Conservation (phyloP, 2,797 vertebrate genomes). For the Melanotaenia pygmaea region DNA sequence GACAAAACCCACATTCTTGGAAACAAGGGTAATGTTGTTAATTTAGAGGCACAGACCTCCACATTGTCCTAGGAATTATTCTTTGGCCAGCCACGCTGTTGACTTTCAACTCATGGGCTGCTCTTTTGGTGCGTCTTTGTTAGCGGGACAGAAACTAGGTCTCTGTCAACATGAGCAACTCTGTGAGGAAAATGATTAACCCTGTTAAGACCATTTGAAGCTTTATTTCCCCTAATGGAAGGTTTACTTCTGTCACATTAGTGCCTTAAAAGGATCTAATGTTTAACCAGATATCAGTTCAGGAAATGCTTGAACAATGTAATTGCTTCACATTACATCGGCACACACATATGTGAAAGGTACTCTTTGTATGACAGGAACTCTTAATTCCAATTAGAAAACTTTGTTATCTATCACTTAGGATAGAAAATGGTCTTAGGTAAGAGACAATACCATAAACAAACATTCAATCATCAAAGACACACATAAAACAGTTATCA, state of each 20-base stretch:
- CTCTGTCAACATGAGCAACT: conserved; percentile 33
- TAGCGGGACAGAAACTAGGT: conserved; percentile 35
- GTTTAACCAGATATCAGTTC: conserved; percentile 18
- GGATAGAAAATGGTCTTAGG: not conserved
- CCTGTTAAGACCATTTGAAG: conserved; percentile 20
- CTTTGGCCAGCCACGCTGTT: conserved; percentile 71
- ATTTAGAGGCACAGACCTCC: conserved; percentile 54
- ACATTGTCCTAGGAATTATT: conserved; percentile 49
- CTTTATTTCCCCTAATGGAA: conserved; percentile 11
- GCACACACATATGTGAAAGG: not conserved
- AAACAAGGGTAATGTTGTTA: conserved; percentile 58
- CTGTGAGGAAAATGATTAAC: conserved; percentile 43
- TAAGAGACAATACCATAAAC: not conserved
- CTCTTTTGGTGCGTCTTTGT: conserved; percentile 43
- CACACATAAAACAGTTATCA: not conserved
- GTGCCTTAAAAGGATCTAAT: conserved; percentile 17
- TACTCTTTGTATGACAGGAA: not conserved
- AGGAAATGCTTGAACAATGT: conserved; percentile 6
- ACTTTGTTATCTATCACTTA: not conserved
- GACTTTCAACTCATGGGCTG: conserved; percentile 48
- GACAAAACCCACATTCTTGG: conserved; percentile 49
- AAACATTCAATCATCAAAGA: not conserved
- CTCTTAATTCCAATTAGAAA: not conserved
- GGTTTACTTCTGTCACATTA: conserved; percentile 1
- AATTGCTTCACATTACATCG: not conserved